Base-by-base conservation (phyloP, 2,888 invertebrate genomes). In the Habrosyne pyritoides region DNA sequence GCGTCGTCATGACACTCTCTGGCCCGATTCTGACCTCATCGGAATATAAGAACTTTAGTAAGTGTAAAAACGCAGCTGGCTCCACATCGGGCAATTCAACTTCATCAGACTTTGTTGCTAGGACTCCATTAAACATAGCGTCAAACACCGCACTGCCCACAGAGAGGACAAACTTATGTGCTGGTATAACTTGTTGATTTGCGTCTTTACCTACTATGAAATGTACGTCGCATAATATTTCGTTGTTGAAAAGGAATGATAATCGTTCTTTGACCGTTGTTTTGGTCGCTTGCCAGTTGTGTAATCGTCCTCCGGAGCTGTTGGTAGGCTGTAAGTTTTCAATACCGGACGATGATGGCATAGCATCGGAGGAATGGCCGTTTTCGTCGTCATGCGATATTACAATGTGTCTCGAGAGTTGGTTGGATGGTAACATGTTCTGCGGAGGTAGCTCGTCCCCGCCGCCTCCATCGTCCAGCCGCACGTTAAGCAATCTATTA, bases 91-190 rank as follows among this genome's bases (percentile, higher is more conserved):
- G 96, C 52, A 97, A 88, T 77, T 96, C 96, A 53, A 97, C 95
- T 70, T 96, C 95, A 56, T 95, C 94, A 52, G 94, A 94, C 57
- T 94, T 93, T 0, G 95, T 95, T 0, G 95, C 95, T 71, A 96
- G 83, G 0, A 95, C 95, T 28, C 97, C 96, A 77, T 96, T 96
- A 75, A 97, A 97, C 95, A 97, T 96, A 7, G 96, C 96, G 83
- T 97, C 97, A 79, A 97, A 97, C 1, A 97, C 97, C 0, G 96
- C 96, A 75, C 96, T 96, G 1, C 97, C 97, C 8, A 96, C 95
- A 0, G 96, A 96, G 33, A 97, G 83, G 0, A 97, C 95, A 74
- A 97, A 96, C 81, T 94, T 96, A 71, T 96, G 96, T 0, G 97
- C 97, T 0, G 96, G 96, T 61, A 97, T 95, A 12, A 95, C 91